A percentile compares a stretch with the other conserved stretches of the same genome.
Evolutionary conservation across 1,140 invertebrate genomes (phyloP).

Genomic region (Drosophila kikkawai): DNA sequence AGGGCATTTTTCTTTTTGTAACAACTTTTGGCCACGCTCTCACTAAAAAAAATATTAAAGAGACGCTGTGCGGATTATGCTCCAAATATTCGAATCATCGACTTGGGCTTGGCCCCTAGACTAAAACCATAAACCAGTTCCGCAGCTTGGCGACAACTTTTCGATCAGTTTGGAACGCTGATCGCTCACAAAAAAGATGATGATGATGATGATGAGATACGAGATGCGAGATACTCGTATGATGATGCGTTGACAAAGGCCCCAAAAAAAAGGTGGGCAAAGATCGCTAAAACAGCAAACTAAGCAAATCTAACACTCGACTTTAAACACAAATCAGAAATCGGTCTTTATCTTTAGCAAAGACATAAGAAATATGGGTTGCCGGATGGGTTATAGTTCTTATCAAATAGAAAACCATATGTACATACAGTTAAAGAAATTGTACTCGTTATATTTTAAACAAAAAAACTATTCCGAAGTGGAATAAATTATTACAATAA

Average conservation of each 20-base stretch:
- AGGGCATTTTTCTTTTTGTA: slow-evolving; percentile 38
- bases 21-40: slow-evolving; percentile 30
- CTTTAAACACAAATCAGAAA: slow-evolving; percentile 15
- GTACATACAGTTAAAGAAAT: slow-evolving; percentile 3
- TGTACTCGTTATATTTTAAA: neutral
- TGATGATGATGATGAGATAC: slow-evolving; percentile 17
- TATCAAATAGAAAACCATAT: slow-evolving; percentile 9
- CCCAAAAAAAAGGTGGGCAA: slow-evolving; percentile 16
- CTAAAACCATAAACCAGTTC: slow-evolving; percentile 56
- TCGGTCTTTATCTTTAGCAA: slow-evolving; percentile 27
- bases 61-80: slow-evolving; percentile 39
- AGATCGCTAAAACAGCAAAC: slow-evolving; percentile 8
- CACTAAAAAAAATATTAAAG: neutral
- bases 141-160: slow-evolving; percentile 52
- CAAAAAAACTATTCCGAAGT: neutral
- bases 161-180: slow-evolving; percentile 22
- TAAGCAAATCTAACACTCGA: slow-evolving; percentile 1
- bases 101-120: slow-evolving; percentile 17
- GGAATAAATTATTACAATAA: neutral
- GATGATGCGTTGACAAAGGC: slow-evolving; percentile 32
- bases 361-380: slow-evolving; percentile 18
- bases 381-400: slow-evolving; percentile 19
- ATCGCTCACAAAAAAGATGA: slow-evolving; percentile 21
- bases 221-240: slow-evolving; percentile 16
- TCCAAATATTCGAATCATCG: slow-evolving; percentile 34